Evolutionary conservation across 2,797 vertebrate genomes (phyloP), one percentile per base, ranked within the genome.

Genomic region (Heliangelus exortis): DNA sequence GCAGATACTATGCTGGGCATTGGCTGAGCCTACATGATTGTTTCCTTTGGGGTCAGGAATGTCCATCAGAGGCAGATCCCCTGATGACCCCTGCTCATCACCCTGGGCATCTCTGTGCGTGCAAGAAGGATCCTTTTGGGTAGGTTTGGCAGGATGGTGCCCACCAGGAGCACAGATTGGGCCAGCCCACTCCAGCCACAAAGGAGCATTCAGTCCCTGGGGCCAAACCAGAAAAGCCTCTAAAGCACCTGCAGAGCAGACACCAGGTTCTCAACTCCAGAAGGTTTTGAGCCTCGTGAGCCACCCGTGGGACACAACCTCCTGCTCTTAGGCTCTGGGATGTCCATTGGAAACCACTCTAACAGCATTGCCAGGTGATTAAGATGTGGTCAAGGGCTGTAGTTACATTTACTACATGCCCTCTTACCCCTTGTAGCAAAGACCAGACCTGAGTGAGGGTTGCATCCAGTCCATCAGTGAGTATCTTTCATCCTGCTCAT

Each of bases 391-490:
- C 67, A 19, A 34, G 10, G 10, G 8, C 33, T 18, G 2, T 0
- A 6, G 5, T 3, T 31, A 29, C 5, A 2, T 11, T 25, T 54
- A 28, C 15, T 5, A 13, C 3, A 58, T 33, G 18, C 17, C 12
- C 21, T 51, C 3, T 0, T 1, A 6, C 5, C 34, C 17, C 7
- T 31, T 4, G 0, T 0, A 63, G 69, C 2, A 1, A 68, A 41
- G 1, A 18, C 1, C 0, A 2, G 20, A 22, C 26, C 17, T 3
- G 2, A 25, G 11, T 2, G 26, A 26, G 29, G 18, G 10, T 28
- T 80, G 36, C 63, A 76, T 53, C 29, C 18, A 4, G 41, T 6
- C 2, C 21, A 22, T 21, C 13, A 48, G 16, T 50, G 12, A 53
- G 17, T 65, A 21, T 33, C 34, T 45, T 15, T 6, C 6, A 20